Base-by-base conservation (phyloP, 2,888 invertebrate genomes). In the Neoaliturus tenellus region DNA sequence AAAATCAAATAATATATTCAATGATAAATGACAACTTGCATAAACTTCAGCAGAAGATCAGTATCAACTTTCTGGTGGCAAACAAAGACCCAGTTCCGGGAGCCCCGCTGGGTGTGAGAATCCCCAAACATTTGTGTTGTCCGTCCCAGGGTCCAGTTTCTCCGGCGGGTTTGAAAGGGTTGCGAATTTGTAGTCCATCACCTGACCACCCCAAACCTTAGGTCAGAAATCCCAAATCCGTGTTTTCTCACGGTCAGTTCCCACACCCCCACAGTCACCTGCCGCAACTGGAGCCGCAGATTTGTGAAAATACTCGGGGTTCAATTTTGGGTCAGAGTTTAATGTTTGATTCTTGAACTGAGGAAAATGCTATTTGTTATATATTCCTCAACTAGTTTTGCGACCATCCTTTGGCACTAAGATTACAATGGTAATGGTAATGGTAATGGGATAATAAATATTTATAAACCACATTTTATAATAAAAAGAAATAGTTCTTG, bases 121-220 rank as follows among this genome's bases (percentile, higher is more conserved):
- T 17, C 62, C 10, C 28, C 71, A 35, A 71, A 39, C 35, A 39
- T 33, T 71, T 71, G 71, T 71, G 71, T 71, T 71, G 39, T 71
- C 71, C 71, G 12, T 5, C 25, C 20, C 3, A 71, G 23, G 20
- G 33, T 14, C 31, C 71, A 71, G 71, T 71, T 71, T 71, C 71
- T 71, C 71, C 41, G 35, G 31, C 8, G 31, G 73, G 48, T 75
- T 28, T 75, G 73, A 75, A 78, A 55, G 78, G 78, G 78, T 78
- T 78, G 78, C 78, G 78, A 78, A 78, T 78, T 78, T 55, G 78
- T 78, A 78, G 78, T 48, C 20, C 78, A 20, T 23, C 73, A 75
- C 73, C 73, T 75, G 73, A 75, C 44, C 71, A 35, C 71, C 33
- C 71, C 71, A 6, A 4, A 4, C 67, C 33, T 25, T 1, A 3